Evolutionary conservation across 2,888 invertebrate species (phyloP), one percentile per base, ranked within the genome.

Genomic region (Aphidius colemani): DNA sequence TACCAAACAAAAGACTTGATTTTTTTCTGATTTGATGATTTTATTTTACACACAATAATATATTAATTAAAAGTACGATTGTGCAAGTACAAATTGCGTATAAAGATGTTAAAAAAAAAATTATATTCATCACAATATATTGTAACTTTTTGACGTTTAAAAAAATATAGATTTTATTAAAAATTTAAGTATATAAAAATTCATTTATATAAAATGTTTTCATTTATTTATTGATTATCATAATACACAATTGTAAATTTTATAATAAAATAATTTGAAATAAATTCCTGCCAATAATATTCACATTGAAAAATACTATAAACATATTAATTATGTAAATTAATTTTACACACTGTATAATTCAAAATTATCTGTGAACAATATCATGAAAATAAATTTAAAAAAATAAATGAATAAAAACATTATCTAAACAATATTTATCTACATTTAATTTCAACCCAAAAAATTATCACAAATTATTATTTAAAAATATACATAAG

Each of bases 101-200:
- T 30, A 30, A 30, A 5, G 5, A 30, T 30, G 30, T 30, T 30
- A 30, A 30, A 30, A 18, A 30, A 9, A 18, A 6, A 46, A 1
- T 11, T 50, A 7, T 50, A 6, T 50, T 50, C 9, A 10, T 50
- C 50, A 11, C 50, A 50, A 9, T 50, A 18, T 11, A 13, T 50
- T 49, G 7, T n/a, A 18, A 18, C 13, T 50, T 50, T 50, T 18
- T 13, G 13, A 50, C 7, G 7, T 18, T 18, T 50, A 11, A 18
- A 18, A 18, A 50, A 9, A 11, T 18, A 18, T 9, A 18, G 13
- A 50, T 50, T 59, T 43, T 48, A 55, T 13, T 39, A 50, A 61
- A 56, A 55, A 50, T 51, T 57, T 46, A 57, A 59, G 53, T 59
- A 68, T 59, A 57, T 49, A 66, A 57, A 53, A 59, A 67, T 59